These are phyloP conservation scores for Baronia brevicornis DNA, from an alignment of 2,888 invertebrate species.

Conservation along the genomic window DNA sequence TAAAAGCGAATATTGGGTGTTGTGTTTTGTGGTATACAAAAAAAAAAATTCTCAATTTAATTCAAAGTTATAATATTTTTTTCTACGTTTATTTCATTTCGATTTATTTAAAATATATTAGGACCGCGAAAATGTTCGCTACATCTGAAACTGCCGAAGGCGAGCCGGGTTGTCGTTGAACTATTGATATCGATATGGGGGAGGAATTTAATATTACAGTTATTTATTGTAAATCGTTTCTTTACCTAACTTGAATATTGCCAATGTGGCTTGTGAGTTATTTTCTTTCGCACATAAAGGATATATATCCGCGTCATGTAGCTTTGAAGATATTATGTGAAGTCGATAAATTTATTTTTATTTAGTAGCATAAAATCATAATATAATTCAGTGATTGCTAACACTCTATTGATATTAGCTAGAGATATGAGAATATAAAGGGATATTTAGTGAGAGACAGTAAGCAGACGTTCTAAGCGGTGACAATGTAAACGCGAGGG, in stretches of 20 bases:
- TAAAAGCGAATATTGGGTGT: too few relatives aligned
- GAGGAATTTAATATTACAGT: constrained; percentile 70
- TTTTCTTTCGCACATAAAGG: too few relatives aligned
- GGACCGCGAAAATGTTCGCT: constrained; percentile 39
- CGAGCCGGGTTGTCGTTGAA: constrained; percentile 51
- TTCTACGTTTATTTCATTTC: too few relatives aligned
- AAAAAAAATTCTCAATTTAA: background rate
- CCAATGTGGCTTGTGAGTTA: constrained; percentile 32
- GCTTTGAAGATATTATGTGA: too few relatives aligned
- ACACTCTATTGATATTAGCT: constrained; percentile 5
- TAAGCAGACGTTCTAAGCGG: constrained; percentile 57
- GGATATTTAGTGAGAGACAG: constrained; percentile 36
- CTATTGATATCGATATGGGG: constrained; percentile 70
- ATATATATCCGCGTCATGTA: too few relatives aligned
- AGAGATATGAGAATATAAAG: constrained; percentile 1
- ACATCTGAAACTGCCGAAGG: constrained; percentile 55
- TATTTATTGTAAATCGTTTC: constrained; percentile 72
- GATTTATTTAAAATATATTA: too few relatives aligned
- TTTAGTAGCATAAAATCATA: too few relatives aligned
- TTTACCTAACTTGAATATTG: constrained; percentile 51
- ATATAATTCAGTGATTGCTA: too few relatives aligned
- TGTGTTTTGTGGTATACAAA: background rate
- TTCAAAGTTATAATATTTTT: too few relatives aligned
- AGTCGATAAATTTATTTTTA: too few relatives aligned
- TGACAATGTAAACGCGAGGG: constrained; percentile 59